A percentile compares a stretch with the other conserved stretches of the same genome.
phyloP scores from a whole-genome alignment of 2,797 vertebrate species.

The Catostomus latipinnis region DNA sequence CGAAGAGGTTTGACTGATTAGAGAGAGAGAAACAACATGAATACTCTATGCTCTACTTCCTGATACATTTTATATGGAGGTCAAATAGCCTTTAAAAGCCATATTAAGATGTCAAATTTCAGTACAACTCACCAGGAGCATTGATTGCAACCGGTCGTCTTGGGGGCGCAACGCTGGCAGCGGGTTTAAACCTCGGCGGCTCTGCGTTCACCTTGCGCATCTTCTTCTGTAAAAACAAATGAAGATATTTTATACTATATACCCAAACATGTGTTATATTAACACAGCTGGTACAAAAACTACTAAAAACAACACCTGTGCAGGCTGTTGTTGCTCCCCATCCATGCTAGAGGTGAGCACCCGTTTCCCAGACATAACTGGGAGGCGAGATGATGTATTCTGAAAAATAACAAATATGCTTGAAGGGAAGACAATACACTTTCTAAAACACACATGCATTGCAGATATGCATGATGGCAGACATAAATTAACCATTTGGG shows the following conservation, averaged over 20 bases:
- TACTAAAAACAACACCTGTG: conserved; percentile 63
- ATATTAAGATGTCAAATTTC: no score
- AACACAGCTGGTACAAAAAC: neutral
- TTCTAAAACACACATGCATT: neutral
- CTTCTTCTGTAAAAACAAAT: conserved; percentile 68
- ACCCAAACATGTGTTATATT: neutral
- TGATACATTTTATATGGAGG: neutral
- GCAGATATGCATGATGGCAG: neutral
- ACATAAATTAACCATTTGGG: neutral
- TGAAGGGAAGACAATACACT: neutral
- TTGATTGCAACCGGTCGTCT: conserved; percentile 58
- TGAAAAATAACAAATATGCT: conserved; percentile 16
- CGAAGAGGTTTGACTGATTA: conserved; percentile 65
- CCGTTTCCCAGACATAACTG: conserved; percentile 74
- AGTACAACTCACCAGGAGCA: conserved; percentile 63
- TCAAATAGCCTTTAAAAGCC: neutral
- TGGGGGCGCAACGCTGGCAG: conserved; percentile 64
- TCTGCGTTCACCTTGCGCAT: conserved; percentile 67
- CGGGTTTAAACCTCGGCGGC: conserved; percentile 55
- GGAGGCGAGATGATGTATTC: conserved; percentile 73
- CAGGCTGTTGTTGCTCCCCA: conserved; percentile 68
- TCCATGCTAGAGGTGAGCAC: conserved; percentile 62
- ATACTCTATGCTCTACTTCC: neutral
- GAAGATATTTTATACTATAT: no score
- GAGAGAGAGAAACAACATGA: neutral